These are phyloP conservation scores for Leptura quadrifasciata DNA, from an alignment of 2,888 invertebrate species.

Conservation along the genomic window DNA sequence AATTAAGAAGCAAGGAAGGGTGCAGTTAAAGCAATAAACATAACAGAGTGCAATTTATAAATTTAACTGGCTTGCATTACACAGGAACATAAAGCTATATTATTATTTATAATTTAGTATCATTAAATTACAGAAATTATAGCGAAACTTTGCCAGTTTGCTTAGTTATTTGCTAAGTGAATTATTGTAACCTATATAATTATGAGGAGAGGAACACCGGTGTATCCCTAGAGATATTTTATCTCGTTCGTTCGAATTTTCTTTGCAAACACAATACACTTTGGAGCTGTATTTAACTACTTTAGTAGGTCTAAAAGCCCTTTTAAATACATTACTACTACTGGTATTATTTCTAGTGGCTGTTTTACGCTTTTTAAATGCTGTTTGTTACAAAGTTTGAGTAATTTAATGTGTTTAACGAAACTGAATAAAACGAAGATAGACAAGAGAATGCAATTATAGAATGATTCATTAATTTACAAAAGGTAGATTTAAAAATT, in stretches of 20 bases:
- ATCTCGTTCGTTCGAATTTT: slow-evolving; percentile 20
- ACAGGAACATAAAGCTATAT: slow-evolving; percentile 42
- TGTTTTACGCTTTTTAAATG: background rate
- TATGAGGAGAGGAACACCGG: slow-evolving; percentile 48
- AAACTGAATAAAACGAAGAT: background rate
- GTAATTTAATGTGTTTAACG: background rate
- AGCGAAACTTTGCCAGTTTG: slow-evolving; percentile 60
- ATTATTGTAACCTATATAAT: slow-evolving; percentile 62
- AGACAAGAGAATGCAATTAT: background rate
- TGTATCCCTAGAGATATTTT: slow-evolving; percentile 42
- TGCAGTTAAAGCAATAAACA: background rate
- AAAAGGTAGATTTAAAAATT: too few relatives aligned
- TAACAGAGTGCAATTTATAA: background rate
- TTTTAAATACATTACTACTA: slow-evolving; percentile 15
- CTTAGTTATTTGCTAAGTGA: slow-evolving; percentile 59
- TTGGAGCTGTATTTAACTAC: slow-evolving; percentile 37
- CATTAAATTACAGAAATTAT: slow-evolving; percentile 62
- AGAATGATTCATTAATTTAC: too few relatives aligned
- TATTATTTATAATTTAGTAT: slow-evolving; percentile 61
- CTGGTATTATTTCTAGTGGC: background rate
- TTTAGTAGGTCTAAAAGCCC: slow-evolving; percentile 9
- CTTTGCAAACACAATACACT: slow-evolving; percentile 25
- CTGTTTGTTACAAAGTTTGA: background rate
- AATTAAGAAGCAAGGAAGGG: background rate
- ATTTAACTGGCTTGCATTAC: slow-evolving; percentile 7